Base-by-base conservation (phyloP, 2,797 vertebrate species). In the Ptychadena robeensis region DNA sequence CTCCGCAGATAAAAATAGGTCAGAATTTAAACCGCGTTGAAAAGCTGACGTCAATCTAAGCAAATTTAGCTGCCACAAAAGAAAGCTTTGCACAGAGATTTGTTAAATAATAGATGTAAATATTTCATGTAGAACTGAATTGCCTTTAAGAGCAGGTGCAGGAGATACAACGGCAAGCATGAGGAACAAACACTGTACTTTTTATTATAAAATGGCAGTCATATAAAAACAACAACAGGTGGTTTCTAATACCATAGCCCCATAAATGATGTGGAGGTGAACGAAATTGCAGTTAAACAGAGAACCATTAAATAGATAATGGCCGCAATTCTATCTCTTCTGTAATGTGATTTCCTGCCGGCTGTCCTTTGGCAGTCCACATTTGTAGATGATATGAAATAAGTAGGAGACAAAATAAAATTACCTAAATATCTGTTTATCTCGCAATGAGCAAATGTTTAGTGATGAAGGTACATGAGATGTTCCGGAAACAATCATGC, bases 141-240 rank as follows among this genome's bases (percentile, higher is more conserved):
- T 72, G 12, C 31, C 28, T 34, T 11, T 38, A 10, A 72, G 28
- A 73, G 30, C 69, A 63, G 78, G 67, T 72, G 68, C 79, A 81
- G 1, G n/a, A 28, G 6, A 64, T 22, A 81, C 22, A 73, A 72
- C 18, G 37, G 18, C 34, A 32, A 72, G 11, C 28, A 64, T 1
- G 9, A 37, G 57, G 44, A 81, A 65, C 30, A 81, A 72, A 80
- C 35, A 76, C 30, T 31, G 32, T 37, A 73, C 8, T 32, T 80
- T 71, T 81, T 72, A 80, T 65, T 66, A 73, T 81, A 38, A 34
- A 65, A 81, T 38, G 31, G 59, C 37, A 73, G 27, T 65, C 30
- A 73, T 44, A 73, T 65, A 38, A 68, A 74, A 67, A 74, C 71
- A 67, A 74, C 71, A 81, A 81, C 80, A 82, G 72, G 80, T 82